phyloP scores from a whole-genome alignment of 92 coral and sea anemone species.

The Parazoanthus swiftii region DNA sequence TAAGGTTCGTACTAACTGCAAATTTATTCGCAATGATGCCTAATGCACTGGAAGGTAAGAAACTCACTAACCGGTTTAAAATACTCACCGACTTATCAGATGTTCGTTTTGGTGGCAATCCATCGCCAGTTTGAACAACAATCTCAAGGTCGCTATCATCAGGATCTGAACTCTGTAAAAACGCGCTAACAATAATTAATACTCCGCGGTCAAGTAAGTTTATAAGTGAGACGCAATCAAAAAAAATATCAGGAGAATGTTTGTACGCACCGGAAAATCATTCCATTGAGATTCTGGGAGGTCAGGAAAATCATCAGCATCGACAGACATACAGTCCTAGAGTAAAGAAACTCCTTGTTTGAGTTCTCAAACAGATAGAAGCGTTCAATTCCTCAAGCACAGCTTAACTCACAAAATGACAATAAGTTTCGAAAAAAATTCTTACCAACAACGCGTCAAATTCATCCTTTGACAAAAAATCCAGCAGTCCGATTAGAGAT shows the following conservation, averaged over 20 bases:
- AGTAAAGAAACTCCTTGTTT: constrained; percentile 8
- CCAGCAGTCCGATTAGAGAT: not conserved
- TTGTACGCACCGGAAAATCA: constrained; percentile 5
- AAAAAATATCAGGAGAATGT: not conserved
- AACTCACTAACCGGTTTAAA: no score
- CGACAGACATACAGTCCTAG: constrained; percentile 15
- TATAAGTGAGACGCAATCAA: not conserved
- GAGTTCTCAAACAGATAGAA: constrained; percentile 1
- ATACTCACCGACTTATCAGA: not conserved
- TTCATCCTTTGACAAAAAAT: constrained; percentile 9
- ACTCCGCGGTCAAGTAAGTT: constrained; percentile 9
- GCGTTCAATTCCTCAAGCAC: constrained; percentile 3
- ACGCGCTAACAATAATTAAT: not conserved
- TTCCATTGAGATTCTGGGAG: constrained; percentile 14
- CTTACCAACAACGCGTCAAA: not conserved
- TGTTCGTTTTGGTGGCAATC: not conserved
- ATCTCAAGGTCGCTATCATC: constrained; percentile 6
- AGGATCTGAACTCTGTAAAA: constrained; percentile 9
- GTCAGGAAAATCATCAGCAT: constrained; percentile 9
- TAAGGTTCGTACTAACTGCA: no score
- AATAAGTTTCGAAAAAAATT: not conserved
- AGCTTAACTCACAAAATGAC: constrained; percentile 2
- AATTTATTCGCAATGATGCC: no score
- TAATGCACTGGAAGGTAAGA: no score
- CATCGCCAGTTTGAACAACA: constrained; percentile 14